Conservation (phyloP, 2,888 invertebrate species). For the Mystacides longicornis region DNA sequence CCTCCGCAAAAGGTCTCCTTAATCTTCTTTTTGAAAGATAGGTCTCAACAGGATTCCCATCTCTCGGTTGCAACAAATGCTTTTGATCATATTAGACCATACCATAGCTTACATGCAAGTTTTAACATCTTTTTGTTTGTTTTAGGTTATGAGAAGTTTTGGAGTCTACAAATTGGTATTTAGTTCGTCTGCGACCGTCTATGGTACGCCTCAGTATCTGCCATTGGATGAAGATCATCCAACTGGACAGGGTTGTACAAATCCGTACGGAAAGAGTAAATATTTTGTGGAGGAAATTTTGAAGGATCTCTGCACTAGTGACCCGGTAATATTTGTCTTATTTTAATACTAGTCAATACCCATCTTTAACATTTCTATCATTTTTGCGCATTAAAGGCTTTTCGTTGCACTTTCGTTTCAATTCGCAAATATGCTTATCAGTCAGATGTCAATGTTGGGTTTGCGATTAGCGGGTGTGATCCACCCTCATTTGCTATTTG, state of each 20-base stretch:
- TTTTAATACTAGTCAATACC: neutral
- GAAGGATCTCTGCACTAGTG: slow-evolving; percentile 73
- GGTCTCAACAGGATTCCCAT: too few species aligned
- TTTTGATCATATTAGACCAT: too few species aligned
- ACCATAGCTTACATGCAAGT: too few species aligned
- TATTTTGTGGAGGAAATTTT: slow-evolving; percentile 92
- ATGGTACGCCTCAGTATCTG: slow-evolving; percentile 76
- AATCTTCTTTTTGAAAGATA: too few species aligned
- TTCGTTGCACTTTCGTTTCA: too few species aligned
- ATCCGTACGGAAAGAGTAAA: slow-evolving; percentile 91
- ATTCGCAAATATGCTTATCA: too few species aligned
- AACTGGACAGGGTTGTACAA: slow-evolving; percentile 76
- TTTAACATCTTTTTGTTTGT: neutral
- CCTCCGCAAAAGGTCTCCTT: too few species aligned
- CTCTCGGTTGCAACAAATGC: too few species aligned
- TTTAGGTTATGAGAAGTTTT: slow-evolving; percentile 68
- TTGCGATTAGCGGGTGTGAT: too few species aligned
- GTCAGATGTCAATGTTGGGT: too few species aligned
- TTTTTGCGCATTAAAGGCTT: too few species aligned
- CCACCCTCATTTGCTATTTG: too few species aligned
- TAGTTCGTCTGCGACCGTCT: slow-evolving; percentile 87
- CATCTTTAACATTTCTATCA: neutral
- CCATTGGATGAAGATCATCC: slow-evolving; percentile 81
- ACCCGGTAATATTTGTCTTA: slow-evolving; percentile 55
- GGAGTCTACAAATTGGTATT: slow-evolving; percentile 73